phyloP scores from a whole-genome alignment of 2,113 vertebrate genomes.

The Maccullochella peelii region DNA sequence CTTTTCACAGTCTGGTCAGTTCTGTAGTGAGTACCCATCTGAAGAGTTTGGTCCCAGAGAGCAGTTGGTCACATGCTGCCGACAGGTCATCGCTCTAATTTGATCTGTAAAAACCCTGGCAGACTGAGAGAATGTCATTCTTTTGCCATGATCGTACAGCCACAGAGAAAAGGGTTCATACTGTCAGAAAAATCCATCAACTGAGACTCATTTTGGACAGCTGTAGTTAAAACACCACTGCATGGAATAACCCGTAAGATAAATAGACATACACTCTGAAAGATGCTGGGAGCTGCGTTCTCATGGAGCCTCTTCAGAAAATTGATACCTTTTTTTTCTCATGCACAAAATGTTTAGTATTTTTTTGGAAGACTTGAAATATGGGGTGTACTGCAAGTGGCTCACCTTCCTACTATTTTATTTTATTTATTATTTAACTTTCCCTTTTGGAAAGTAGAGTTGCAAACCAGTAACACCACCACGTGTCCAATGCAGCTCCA shows the following conservation, averaged over 20 bases:
- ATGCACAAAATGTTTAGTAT: background rate
- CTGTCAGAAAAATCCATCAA: background rate
- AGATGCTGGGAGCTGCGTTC: background rate
- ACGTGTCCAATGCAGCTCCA: background rate
- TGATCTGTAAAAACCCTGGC: conserved; percentile 9
- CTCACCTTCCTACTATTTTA: no score
- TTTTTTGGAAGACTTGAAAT: conserved; percentile 11
- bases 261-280: background rate
- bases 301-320: background rate
- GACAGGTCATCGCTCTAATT: background rate
- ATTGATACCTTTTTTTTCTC: background rate
- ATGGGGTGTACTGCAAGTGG: background rate
- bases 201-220: background rate
- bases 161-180: background rate
- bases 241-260: background rate
- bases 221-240: background rate
- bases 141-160: background rate
- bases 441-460: background rate
- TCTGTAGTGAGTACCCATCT: background rate
- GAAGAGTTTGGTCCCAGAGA: conserved; percentile 4
- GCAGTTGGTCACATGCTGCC: conserved; percentile 7
- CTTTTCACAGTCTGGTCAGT: conserved; percentile 20
- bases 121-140: background rate
- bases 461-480: background rate
- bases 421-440: background rate